phyloP scores from a whole-genome alignment of 2,888 invertebrate species.

The Rotaria socialis region DNA sequence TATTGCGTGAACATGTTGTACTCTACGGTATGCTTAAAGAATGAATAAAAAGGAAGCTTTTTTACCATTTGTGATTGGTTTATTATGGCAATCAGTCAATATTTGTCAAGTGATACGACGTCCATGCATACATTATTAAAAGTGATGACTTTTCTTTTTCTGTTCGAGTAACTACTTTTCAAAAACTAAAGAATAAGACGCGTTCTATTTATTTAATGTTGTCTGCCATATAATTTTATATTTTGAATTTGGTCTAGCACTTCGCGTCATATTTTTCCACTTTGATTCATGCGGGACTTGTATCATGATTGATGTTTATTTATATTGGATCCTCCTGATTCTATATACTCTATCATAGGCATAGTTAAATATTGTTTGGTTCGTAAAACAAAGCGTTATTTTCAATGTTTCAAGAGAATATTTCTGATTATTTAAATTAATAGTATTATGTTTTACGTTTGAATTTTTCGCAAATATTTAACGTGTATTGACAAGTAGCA shows the following conservation, averaged over 20 bases:
- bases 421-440: background rate
- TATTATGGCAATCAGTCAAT: too few species aligned
- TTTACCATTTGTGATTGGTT: too few species aligned
- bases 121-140: background rate
- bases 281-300: background rate
- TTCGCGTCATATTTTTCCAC: background rate
- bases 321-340: background rate
- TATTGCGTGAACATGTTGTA: too few species aligned
- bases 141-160: background rate
- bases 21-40: too few species aligned
- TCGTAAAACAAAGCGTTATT: background rate
- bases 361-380: background rate
- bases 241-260: background rate
- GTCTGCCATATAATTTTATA: background rate
- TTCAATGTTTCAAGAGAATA: background rate
- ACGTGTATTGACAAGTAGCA: background rate
- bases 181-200: background rate
- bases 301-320: background rate
- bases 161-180: background rate
- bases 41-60: too few species aligned
- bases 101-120: background rate
- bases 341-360: background rate
- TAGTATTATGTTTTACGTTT: background rate
- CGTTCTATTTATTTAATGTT: background rate
- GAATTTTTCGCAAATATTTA: background rate